These are phyloP conservation scores for Microtus ochrogaster DNA, from an alignment of 2,113 vertebrate genomes.

Conservation along the genomic window DNA sequence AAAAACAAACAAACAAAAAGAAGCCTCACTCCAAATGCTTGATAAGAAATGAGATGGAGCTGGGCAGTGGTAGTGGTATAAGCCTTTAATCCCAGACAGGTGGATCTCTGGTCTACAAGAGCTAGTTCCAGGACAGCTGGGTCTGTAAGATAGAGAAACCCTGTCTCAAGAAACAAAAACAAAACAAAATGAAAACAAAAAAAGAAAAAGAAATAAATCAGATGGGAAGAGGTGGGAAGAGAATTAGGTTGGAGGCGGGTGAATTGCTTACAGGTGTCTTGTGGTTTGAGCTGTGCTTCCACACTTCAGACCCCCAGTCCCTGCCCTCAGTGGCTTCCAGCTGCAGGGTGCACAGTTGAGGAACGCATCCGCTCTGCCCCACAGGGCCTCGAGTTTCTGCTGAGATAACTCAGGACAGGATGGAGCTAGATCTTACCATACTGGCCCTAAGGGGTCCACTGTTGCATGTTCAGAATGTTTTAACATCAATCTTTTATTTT, in stretches of 20 bases:
- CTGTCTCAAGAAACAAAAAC: too few species aligned
- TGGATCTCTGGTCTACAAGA: too few species aligned
- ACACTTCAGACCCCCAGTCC: too few species aligned
- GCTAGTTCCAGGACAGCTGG: too few species aligned
- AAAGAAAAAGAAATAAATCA: not conserved
- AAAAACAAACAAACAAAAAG: not conserved
- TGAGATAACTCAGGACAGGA: accelerated
- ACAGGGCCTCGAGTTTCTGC: not conserved
- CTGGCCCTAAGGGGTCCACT: not conserved
- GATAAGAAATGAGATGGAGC: conserved; percentile 4
- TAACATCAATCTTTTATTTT: not conserved
- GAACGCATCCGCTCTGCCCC: not conserved
- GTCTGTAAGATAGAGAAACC: too few species aligned
- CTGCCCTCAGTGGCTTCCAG: not conserved
- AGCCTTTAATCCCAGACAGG: too few species aligned
- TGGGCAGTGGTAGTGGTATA: too few species aligned
- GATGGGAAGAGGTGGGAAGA: not conserved
- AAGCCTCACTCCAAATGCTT: not conserved
- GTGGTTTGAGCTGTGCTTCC: not conserved
- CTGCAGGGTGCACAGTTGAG: not conserved
- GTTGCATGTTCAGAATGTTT: not conserved
- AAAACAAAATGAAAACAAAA: too few species aligned
- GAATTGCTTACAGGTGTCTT: not conserved
- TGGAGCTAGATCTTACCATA: too few species aligned
- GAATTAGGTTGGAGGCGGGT: not conserved